Evolutionary conservation across 2,113 vertebrate species (phyloP), one percentile per base, ranked within the genome.

Genomic region (Hoplias malabaricus): DNA sequence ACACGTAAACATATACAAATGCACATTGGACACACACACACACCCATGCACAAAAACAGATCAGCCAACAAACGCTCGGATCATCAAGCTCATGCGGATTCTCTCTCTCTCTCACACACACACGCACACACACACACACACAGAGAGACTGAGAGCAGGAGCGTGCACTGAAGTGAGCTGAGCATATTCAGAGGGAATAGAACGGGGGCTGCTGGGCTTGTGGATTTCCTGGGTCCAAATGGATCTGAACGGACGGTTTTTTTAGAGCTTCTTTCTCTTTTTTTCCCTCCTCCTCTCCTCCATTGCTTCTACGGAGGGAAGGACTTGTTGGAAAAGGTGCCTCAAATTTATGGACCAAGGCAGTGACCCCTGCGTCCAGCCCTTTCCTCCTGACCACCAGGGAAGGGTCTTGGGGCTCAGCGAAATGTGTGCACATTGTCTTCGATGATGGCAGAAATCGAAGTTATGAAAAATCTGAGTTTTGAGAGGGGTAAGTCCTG

Each of bases 391-490:
- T 19, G 34, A 62, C 31, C 31, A 14, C 72, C 25, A 23, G 27
- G 57, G 50, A 23, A 54, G 23, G 61, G 42, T 54, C 67, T 74
- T 42, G 59, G 29, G 54, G 29, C 31, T 81, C 38, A 40, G 42
- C 57, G 75, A 84, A 85, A 94, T 94, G 93, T 81, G 73, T 31
- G 79, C 66, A 19, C 62, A 88, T 57, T 84, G 86, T 82, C 81
- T 73, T 81, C 88, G 91, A 92, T 90, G 80, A 95, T 95, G 94
- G 94, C 94, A 93, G 94, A 95, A 90, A 91, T 93, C 75, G 93
- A 95, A 92, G 93, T 95, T 67, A 95, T 94, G 84, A 95, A 92
- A 90, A 93, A 95, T 88, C 84, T 94, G 89, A 95, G 89, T 87
- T 92, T 93, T 73, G 94, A 94, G 84, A 95, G 93, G 94, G 94